Percentiles rank a stretch among this genome's conserved stretches.
Conservation (phyloP, 1,140 invertebrate species). For the Ladona fulva region DNA sequence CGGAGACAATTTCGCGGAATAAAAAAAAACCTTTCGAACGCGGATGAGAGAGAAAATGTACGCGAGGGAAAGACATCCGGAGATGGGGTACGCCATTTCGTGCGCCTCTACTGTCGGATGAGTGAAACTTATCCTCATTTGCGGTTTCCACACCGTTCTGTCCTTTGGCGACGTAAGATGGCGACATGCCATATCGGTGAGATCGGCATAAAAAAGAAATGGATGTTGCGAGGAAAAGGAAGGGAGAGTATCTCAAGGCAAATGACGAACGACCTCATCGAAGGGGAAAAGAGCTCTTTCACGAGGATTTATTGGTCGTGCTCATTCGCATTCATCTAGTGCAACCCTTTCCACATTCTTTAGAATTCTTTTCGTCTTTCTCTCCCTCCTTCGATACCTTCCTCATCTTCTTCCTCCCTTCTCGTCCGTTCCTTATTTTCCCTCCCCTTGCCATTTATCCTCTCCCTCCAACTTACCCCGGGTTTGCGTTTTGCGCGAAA, state of each 20-base stretch:
- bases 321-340: neutral
- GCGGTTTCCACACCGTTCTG: no score
- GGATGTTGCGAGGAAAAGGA: neutral
- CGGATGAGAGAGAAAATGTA: no score
- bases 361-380: neutral
- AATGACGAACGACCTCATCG: slow-evolving; percentile 2
- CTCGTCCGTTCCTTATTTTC: neutral
- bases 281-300: neutral
- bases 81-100: no score
- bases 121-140: no score
- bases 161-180: neutral
- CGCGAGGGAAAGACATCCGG: no score
- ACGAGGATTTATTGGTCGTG: neutral
- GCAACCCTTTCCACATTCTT: neutral
- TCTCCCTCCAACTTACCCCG: neutral
- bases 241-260: neutral
- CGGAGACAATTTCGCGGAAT: no score
- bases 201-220: neutral
- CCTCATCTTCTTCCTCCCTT: no score
- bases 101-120: no score
- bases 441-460: neutral
- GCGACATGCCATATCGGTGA: neutral
- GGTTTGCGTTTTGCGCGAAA: no score
- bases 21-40: no score
- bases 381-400: neutral